Evolutionary conservation across 1,140 invertebrate genomes (phyloP).

Genomic region (Halesus radiatus): DNA sequence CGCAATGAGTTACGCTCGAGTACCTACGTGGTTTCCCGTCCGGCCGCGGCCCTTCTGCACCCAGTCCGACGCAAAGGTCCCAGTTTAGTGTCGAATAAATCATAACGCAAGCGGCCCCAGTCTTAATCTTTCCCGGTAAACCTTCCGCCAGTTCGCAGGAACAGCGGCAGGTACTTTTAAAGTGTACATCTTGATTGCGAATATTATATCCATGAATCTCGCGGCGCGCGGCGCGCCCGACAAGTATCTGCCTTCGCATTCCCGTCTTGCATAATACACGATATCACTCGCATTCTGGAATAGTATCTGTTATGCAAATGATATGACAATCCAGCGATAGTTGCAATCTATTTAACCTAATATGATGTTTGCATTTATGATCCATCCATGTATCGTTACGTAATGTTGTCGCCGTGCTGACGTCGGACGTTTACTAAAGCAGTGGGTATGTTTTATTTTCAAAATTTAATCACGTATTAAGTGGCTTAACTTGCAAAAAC

Average conservation of each 20-base stretch:
- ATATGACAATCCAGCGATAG: no score
- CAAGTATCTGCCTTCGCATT: neutral
- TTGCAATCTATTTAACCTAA: no score
- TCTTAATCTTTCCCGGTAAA: neutral
- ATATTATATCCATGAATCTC: neutral
- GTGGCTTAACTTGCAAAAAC: no score
- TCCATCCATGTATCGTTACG: no score
- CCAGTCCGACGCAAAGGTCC: neutral
- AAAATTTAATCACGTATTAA: no score
- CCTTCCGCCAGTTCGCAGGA: neutral
- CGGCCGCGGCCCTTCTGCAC: neutral
- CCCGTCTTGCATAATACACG: neutral
- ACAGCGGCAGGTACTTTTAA: no score
- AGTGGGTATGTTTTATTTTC: no score
- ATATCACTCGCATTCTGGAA: neutral
- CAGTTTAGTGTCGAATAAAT: conserved; percentile 10
- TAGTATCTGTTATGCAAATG: neutral
- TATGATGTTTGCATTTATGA: no score
- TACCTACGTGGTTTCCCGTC: neutral
- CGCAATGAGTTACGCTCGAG: neutral
- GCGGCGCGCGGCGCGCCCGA: neutral
- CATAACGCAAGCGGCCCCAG: neutral
- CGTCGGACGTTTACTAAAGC: no score
- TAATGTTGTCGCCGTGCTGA: no score
- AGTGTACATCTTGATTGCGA: conserved; percentile 4